phyloP scores from a whole-genome alignment of 2,888 invertebrate genomes.

The Nomada ferruginata region DNA sequence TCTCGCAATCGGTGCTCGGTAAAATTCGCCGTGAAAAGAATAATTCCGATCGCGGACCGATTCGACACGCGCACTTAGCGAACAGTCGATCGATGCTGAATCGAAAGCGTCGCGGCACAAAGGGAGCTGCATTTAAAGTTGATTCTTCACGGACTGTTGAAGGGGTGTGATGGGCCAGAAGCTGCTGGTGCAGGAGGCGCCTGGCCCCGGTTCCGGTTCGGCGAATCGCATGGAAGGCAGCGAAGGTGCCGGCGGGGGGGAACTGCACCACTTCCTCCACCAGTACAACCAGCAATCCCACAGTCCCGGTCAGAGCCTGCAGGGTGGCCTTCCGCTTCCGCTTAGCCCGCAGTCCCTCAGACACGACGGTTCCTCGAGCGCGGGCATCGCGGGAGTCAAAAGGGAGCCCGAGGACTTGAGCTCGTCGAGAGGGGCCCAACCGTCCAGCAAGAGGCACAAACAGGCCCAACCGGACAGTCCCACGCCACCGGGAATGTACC shows the following conservation, averaged over 20 bases:
- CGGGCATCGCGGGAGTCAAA: slow-evolving; percentile 86
- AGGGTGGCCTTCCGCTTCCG: slow-evolving; percentile 81
- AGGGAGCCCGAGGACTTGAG: slow-evolving; percentile 93
- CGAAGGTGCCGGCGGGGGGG: slow-evolving; percentile 85
- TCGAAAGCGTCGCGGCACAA: not conserved
- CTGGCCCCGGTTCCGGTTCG: slow-evolving; percentile 76
- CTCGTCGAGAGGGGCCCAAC: slow-evolving; percentile 82
- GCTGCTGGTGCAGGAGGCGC: slow-evolving; percentile 82
- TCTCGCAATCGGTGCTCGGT: not conserved
- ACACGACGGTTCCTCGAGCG: slow-evolving; percentile 78
- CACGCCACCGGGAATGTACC: slow-evolving; percentile 82
- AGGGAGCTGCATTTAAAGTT: slow-evolving; percentile 48
- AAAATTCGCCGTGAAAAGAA: not conserved
- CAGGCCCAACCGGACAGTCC: slow-evolving; percentile 82
- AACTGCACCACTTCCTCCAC: slow-evolving; percentile 83
- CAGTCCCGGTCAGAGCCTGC: slow-evolving; percentile 85
- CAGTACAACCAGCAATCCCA: slow-evolving; percentile 83
- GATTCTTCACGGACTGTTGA: slow-evolving; percentile 71
- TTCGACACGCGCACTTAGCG: slow-evolving; percentile 63
- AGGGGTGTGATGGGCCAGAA: slow-evolving; percentile 84
- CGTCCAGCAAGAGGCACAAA: slow-evolving; percentile 80
- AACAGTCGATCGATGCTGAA: slow-evolving; percentile 41
- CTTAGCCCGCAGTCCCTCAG: slow-evolving; percentile 82
- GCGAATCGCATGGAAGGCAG: slow-evolving; percentile 82
- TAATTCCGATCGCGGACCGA: slow-evolving; percentile 22